These are phyloP conservation scores for Arctocebus calabarensis DNA, from an alignment of 2,797 vertebrate species.

Conservation along the genomic window DNA sequence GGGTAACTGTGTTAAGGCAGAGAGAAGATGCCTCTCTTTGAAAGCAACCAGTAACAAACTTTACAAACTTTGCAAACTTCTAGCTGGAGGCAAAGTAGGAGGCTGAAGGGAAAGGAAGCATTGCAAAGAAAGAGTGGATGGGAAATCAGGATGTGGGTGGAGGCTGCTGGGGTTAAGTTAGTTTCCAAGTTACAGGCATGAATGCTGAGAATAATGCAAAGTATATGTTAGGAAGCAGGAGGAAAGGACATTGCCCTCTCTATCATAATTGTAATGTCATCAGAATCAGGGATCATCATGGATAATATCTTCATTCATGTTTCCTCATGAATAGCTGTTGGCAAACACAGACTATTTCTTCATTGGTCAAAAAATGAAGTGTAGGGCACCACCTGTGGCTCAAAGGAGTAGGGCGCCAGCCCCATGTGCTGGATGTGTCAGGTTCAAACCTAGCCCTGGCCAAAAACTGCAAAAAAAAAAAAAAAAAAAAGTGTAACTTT, in stretches of 20 bases:
- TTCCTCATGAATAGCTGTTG: not conserved
- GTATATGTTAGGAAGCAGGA: not conserved
- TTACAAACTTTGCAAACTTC: too few relatives aligned
- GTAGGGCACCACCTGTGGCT: too few relatives aligned
- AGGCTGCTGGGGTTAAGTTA: not conserved
- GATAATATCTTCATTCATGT: not conserved
- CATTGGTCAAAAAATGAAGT: not conserved
- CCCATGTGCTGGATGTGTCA: too few relatives aligned
- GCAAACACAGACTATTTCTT: not conserved
- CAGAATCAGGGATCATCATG: not conserved
- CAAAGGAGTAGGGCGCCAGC: too few relatives aligned
- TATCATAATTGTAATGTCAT: not conserved
- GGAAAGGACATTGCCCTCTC: not conserved
- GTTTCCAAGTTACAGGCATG: not conserved
- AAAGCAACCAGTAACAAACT: too few relatives aligned
- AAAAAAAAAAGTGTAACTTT: not conserved
- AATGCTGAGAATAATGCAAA: not conserved
- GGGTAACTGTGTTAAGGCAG: not conserved
- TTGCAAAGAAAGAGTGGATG: too few relatives aligned
- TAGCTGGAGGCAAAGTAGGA: not conserved
- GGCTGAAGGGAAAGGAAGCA: not conserved
- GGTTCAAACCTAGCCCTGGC: too few relatives aligned
- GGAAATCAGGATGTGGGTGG: accelerated
- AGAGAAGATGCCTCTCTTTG: not conserved
- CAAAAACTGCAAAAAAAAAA: too few relatives aligned